phyloP scores from a whole-genome alignment of 2,797 vertebrate genomes.

The Paramormyrops hopkinsi region DNA sequence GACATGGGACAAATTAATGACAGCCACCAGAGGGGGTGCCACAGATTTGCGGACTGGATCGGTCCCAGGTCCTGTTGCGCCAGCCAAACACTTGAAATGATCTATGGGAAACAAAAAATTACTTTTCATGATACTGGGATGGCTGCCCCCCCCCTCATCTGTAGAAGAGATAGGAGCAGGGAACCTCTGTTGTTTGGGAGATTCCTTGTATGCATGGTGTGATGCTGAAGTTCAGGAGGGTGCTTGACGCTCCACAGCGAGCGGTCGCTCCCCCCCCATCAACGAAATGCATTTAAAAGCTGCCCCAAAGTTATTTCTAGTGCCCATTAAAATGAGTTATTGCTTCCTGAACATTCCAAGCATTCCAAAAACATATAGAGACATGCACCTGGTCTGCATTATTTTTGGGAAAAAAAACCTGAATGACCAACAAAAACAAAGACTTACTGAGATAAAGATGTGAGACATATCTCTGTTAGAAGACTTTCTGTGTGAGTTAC shows the following conservation, averaged over 20 bases:
- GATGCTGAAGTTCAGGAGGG: not conserved
- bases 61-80: conserved; percentile 35
- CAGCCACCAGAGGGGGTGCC: conserved; percentile 46
- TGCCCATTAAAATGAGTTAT: not conserved
- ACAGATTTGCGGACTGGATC: conserved; percentile 40
- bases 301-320: not conserved
- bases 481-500: not conserved
- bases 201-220: not conserved
- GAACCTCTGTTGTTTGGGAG: not conserved
- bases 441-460: not conserved
- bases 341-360: not conserved
- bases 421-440: not conserved
- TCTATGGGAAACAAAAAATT: conserved; percentile 36
- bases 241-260: not conserved
- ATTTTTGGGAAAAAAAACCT: not conserved
- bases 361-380: not conserved
- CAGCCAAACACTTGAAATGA: conserved; percentile 31
- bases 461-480: not conserved
- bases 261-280: not conserved
- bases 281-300: not conserved
- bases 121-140: conserved; percentile 25
- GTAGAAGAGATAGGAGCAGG: not conserved
- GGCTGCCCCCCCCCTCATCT: not conserved
- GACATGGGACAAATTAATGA: conserved; percentile 52
- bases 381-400: not conserved